These are phyloP conservation scores for human (Homo sapiens) DNA, from an alignment of 2,113 vertebrate genomes.

Conservation along the genomic window GRCh38 chr15:68580001-68580500, in stretches of 20 bases:
- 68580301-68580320: neutral
- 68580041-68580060: neutral
- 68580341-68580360: neutral
- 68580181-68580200: neutral
- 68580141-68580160: neutral
- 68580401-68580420: neutral
- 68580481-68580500: neutral
- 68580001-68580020: neutral
- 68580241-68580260: neutral
- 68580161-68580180: neutral
- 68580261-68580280: neutral
- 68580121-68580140: slow-evolving; percentile 12
- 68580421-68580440: neutral
- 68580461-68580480: neutral
- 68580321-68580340: neutral
- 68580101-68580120: slow-evolving; percentile 22
- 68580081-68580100: neutral
- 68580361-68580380: neutral
- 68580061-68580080: neutral
- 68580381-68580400: neutral
- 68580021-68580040: neutral
- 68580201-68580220: neutral
- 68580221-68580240: neutral
- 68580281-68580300: neutral
- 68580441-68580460: neutral